These are phyloP conservation scores for Leucophenga maculata DNA, from an alignment of 2,888 invertebrate genomes.

Conservation along the genomic window DNA sequence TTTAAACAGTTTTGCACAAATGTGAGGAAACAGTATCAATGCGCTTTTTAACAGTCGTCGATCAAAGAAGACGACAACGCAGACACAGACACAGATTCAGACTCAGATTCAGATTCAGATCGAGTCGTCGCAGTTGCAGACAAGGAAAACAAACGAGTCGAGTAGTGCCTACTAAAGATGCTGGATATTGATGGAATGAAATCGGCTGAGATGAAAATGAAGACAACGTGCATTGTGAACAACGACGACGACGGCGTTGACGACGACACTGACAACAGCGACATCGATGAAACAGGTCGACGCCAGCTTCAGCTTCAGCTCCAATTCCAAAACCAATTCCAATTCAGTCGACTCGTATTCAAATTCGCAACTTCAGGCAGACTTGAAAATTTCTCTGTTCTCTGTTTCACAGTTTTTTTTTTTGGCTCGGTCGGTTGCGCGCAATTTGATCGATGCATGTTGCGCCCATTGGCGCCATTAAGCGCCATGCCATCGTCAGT, in stretches of 20 bases:
- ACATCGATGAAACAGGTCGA: too few relatives aligned
- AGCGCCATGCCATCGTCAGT: constrained; percentile 43
- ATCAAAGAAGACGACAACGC: constrained; percentile 55
- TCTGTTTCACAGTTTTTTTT: constrained; percentile 33
- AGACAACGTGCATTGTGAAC: constrained; percentile 16
- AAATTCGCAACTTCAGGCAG: neutral
- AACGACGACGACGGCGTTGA: constrained; percentile 36
- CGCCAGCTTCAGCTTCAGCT: constrained; percentile 2
- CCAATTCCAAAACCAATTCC: too few relatives aligned
- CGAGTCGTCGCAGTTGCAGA: constrained; percentile 47
- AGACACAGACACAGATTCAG: constrained; percentile 52
- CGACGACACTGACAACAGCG: constrained; percentile 41
- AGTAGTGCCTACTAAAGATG: neutral
- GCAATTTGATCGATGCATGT: constrained; percentile 64
- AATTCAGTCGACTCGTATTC: neutral
- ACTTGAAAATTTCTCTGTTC: neutral
- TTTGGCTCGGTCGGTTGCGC: constrained; percentile 59
- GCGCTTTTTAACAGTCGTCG: constrained; percentile 58
- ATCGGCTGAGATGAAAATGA: constrained; percentile 12
- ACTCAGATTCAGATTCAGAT: constrained; percentile 58
- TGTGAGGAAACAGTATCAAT: constrained; percentile 52
- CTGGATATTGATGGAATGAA: neutral
- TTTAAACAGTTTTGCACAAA: constrained; percentile 38
- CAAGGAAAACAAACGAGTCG: constrained; percentile 38
- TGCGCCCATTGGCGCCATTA: constrained; percentile 52